Conservation (phyloP, 2,888 invertebrate species). For the Nomada fucata region DNA sequence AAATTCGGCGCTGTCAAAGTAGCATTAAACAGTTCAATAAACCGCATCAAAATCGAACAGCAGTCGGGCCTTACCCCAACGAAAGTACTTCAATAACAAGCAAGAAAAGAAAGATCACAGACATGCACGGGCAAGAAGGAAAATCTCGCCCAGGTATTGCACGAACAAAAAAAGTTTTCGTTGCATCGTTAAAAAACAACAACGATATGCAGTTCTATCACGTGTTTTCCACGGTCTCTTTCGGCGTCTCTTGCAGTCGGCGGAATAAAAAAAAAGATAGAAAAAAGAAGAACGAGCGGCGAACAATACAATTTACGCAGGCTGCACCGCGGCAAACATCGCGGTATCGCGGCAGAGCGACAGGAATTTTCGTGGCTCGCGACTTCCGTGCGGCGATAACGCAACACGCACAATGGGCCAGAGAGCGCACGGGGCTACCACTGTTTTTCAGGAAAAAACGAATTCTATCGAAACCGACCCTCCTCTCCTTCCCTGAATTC, state of each 20-base stretch:
- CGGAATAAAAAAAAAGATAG: conserved; percentile 12
- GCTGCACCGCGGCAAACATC: conserved; percentile 17
- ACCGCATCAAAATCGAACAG: too few species aligned
- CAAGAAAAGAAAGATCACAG: background rate
- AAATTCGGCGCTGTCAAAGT: too few species aligned
- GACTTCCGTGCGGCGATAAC: conserved; percentile 58
- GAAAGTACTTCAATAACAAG: too few species aligned
- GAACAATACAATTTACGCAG: conserved; percentile 56
- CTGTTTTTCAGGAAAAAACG: conserved; percentile 55
- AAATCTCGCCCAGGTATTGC: background rate
- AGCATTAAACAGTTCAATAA: too few species aligned
- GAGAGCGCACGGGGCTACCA: conserved; percentile 31
- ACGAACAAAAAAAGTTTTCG: background rate
- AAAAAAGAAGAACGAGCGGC: background rate
- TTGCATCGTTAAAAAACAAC: background rate
- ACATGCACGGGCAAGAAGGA: background rate
- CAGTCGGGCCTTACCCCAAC: too few species aligned
- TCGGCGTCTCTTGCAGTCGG: conserved; percentile 10
- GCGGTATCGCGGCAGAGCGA: background rate
- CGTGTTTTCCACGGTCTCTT: background rate
- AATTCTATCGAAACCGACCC: conserved; percentile 20
- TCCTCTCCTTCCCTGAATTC: conserved; percentile 9
- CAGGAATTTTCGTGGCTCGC: conserved; percentile 32
- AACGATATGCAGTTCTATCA: conserved; percentile 1
- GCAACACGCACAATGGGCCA: conserved; percentile 34